Base-by-base conservation (phyloP, 2,888 invertebrate species). In the Agonopterix heracliana region DNA sequence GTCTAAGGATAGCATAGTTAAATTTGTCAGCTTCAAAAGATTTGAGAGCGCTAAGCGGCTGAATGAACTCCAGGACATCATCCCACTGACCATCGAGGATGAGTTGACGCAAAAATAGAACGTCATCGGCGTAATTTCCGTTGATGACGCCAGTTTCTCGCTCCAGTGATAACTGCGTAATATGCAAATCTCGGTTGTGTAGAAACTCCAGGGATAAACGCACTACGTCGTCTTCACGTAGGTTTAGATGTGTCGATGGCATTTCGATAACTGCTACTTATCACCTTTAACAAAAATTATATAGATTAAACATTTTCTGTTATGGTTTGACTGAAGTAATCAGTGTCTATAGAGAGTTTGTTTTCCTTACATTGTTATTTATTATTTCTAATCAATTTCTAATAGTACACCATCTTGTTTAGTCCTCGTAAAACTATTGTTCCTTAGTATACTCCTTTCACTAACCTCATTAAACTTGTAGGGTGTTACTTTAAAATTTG, bases 31-130 rank as follows among this genome's bases (percentile, higher is more conserved):
- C 92, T 76, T 97, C 94, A 78, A 98, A 98, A 41, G 93, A 91
- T 65, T 93, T 93, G 53, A 95, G 81, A 9, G 93, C 92, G 72
- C 95, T 95, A 48, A 98, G 89, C 0, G 98, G 98, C 84, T 98
- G 97, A 53, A 98, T 95, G 81, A 98, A 98, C 76, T 98, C 98
- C 53, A 98, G 87, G 1, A 96, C 98, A 78, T 98, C 98, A 81
- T 98, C 98, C 98, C 98, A 98, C 83, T 98, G 97, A 12, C 98
- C 98, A 78, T 98, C 98, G 48, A 98, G 91, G 60, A 98, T 97
- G 47, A 98, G 92, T 81, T 98, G 98, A 12, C 98, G 91, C 13
- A 98, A 90, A 81, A 98, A 98, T 44, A 98, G 91, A 40, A 97
- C 93, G 81, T 98, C 98, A 80, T 98, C 97, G 10, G 97, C 96